Evolutionary conservation across 2,113 vertebrate genomes (phyloP).

Genomic region (Pteruthius melanotis): DNA sequence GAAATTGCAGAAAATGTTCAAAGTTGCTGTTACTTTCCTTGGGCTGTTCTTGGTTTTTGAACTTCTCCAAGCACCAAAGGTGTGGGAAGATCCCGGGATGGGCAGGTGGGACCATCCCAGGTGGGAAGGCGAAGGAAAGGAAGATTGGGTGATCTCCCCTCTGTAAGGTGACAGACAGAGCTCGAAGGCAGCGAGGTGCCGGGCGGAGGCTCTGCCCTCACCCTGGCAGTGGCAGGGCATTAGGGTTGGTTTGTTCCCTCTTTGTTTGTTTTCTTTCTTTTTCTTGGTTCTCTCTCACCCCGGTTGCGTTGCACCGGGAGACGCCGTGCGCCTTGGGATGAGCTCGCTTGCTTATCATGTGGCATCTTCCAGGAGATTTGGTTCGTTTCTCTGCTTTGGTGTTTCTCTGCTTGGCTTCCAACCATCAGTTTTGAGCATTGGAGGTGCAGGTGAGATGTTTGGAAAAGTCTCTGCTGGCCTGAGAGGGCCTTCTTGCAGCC

Average conservation of each 20-base stretch:
- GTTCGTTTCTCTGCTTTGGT: background rate
- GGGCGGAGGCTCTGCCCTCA: background rate
- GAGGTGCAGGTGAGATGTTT: background rate
- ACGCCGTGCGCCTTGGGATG: rapidly evolving
- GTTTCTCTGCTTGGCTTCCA: background rate
- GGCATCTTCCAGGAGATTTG: background rate
- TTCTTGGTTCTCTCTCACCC: background rate
- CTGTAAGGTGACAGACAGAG: background rate
- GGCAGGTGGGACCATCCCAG: background rate
- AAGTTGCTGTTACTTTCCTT: background rate
- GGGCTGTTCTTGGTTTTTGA: background rate
- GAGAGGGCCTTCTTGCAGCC: rapidly evolving
- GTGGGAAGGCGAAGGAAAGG: background rate
- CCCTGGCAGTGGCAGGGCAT: background rate
- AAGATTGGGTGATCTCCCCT: background rate
- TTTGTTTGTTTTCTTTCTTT: background rate
- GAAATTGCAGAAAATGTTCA: background rate
- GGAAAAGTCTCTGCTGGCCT: background rate
- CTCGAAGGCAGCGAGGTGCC: background rate
- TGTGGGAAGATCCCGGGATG: background rate
- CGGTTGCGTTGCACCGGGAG: rapidly evolving
- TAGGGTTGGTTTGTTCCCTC: background rate
- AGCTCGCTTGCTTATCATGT: background rate
- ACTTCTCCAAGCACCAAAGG: background rate
- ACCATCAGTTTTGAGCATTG: rapidly evolving